Conservation (phyloP, 2,113 vertebrate species). For the Aptenodytes patagonicus region DNA sequence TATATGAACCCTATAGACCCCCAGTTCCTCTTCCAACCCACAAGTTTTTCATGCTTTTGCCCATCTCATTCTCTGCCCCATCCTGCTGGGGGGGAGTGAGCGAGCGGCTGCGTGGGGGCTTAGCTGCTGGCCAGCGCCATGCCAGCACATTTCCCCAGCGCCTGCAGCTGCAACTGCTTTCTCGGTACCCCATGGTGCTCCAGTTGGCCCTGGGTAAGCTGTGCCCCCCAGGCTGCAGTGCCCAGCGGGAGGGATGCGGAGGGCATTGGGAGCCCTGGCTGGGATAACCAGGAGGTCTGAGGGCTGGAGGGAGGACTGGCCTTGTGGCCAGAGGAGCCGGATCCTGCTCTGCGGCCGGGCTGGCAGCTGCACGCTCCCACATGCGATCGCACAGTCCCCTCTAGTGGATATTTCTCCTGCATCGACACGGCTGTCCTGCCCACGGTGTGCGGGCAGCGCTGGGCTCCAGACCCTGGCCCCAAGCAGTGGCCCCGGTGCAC, state of each 20-base stretch:
- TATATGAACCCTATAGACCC: not conserved
- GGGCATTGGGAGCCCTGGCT: not conserved
- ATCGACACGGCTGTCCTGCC: not conserved
- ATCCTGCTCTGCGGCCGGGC: not conserved
- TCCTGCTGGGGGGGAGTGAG: not conserved
- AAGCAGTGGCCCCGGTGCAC: not conserved
- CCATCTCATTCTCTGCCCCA: not conserved
- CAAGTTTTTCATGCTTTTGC: not conserved
- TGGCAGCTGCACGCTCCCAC: not conserved
- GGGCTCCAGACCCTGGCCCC: not conserved
- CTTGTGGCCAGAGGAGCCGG: not conserved
- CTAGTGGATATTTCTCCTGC: conserved; percentile 42
- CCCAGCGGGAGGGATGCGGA: not conserved
- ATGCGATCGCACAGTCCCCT: conserved; percentile 44
- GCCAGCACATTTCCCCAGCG: fast-evolving
- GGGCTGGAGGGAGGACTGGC: not conserved
- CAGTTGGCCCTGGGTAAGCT: fast-evolving
- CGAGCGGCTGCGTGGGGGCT: not conserved
- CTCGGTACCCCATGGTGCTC: fast-evolving
- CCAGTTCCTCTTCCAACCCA: not conserved
- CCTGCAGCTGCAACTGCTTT: not conserved
- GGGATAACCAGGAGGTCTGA: not conserved
- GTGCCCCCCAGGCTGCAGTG: not conserved
- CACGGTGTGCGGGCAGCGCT: fast-evolving
- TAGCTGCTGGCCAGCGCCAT: not conserved